phyloP scores from a whole-genome alignment of 2,797 vertebrate genomes.

The Tarsius wallacei region DNA sequence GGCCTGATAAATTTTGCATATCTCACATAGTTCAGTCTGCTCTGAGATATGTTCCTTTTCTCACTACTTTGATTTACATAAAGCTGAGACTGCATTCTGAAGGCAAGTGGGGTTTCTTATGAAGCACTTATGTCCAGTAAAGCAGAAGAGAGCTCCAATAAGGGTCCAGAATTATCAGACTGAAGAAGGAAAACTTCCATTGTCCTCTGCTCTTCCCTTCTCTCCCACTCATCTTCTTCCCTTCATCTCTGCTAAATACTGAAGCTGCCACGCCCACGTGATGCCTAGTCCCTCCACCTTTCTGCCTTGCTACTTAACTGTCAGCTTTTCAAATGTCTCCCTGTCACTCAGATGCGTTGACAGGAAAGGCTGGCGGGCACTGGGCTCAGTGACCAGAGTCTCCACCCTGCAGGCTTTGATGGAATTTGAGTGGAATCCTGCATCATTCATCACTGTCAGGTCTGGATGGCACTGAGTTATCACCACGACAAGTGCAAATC shows the following conservation, averaged over 20 bases:
- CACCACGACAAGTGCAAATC: not conserved
- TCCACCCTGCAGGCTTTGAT: not conserved
- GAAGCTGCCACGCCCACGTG: not conserved
- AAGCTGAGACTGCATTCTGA: not conserved
- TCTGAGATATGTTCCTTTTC: not conserved
- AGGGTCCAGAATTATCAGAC: not conserved
- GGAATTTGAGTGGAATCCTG: not conserved
- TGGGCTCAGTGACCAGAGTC: not conserved
- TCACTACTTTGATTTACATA: not conserved
- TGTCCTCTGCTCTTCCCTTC: not conserved
- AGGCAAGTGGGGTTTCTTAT: not conserved
- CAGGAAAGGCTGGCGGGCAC: not conserved
- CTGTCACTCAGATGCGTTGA: not conserved
- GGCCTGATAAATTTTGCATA: not conserved
- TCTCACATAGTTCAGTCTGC: not conserved
- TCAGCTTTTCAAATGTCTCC: not conserved
- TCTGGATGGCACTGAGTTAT: not conserved
- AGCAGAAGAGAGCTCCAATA: not conserved
- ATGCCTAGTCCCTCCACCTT: too few species aligned
- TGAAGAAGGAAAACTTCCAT: not conserved
- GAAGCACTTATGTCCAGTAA: not conserved
- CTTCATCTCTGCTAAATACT: not conserved
- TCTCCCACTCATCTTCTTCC: not conserved
- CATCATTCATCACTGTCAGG: constrained; percentile 7
- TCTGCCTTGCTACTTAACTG: not conserved